Base-by-base conservation (phyloP, 1,140 invertebrate genomes). In the Whitmania pigra region DNA sequence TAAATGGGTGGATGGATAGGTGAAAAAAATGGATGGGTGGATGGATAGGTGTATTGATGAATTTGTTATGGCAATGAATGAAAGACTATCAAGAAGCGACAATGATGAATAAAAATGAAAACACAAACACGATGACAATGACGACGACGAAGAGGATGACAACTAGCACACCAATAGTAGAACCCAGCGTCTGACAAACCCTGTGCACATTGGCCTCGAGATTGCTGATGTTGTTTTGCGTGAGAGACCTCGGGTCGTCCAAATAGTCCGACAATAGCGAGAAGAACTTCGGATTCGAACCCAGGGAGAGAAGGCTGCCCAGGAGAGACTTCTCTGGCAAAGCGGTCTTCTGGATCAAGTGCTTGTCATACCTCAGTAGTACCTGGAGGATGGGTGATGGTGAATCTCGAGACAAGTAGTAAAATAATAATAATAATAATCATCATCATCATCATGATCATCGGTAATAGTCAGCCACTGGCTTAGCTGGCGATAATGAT, bases 1-100 rank as follows among this genome's bases (percentile, higher is more conserved):
- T 2, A 18, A 31, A 31, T 2, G 67, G 36, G 36, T 68, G 67
- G 31, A 79, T 89, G 9, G n/a, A 22, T 31, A 11, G 6, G 31
- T 36, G 2, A 36, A 6, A 36, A 36, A 36, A n/a, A 68, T 2
- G 27, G 25, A 31, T 2, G 67, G 36, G 36, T 68, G 67, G 31
- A 79, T 89, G 9, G n/a, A 22, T 31, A 11, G 6, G 31, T 36
- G 2, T 3, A 6, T n/a, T n/a, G n/a, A 36, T 3, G 6, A 2
- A 36, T 36, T 67, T 67, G 66, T 22, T 13, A 9, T 71, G n/a
- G 29, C 20, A 0, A 71, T 20, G 22, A 55, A 36, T 54, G n/a
- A 71, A 71, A 71, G 13, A 55, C 20, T 31, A 63, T 2, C 54
- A 57, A 63, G 11, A 63, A 63, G 57, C 13, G 22, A 63, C 11